phyloP scores from a whole-genome alignment of 2,797 vertebrate genomes.

The Galago senegalensis region DNA sequence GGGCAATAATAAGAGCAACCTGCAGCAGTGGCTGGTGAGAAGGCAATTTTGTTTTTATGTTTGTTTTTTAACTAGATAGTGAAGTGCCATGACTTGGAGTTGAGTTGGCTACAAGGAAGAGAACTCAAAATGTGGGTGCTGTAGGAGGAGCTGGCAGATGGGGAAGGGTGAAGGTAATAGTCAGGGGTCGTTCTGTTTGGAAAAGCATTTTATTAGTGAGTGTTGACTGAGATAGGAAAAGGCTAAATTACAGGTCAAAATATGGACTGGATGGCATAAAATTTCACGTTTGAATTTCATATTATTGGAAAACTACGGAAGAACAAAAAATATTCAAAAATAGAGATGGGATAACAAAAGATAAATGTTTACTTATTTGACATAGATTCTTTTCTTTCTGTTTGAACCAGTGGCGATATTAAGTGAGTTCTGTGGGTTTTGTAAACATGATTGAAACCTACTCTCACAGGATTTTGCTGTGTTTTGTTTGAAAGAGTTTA shows the following conservation, averaged over 20 bases:
- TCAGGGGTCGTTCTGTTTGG: conserved; percentile 31
- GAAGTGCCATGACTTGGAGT: conserved; percentile 15
- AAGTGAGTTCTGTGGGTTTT: conserved; percentile 77
- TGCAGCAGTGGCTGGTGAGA: background rate
- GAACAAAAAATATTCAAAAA: conserved; percentile 82
- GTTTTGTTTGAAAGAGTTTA: conserved; percentile 83
- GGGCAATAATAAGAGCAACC: conserved; percentile 12
- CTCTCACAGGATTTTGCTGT: conserved; percentile 74
- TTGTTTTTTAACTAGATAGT: conserved; percentile 48
- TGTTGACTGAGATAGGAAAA: conserved; percentile 65
- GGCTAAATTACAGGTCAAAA: conserved; percentile 71
- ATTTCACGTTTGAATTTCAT: conserved; percentile 70
- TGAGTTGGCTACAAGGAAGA: conserved; percentile 34
- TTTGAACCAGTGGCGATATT: conserved; percentile 67
- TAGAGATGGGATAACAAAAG: conserved; percentile 78
- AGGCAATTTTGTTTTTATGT: conserved; percentile 46
- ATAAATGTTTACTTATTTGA: conserved; percentile 80
- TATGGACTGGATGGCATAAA: conserved; percentile 32
- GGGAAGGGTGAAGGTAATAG: conserved; percentile 51
- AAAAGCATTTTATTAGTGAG: conserved; percentile 69
- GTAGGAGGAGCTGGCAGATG: background rate
- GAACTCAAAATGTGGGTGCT: background rate
- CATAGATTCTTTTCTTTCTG: conserved; percentile 41
- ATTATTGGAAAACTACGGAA: conserved; percentile 71
- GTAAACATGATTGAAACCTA: conserved; percentile 76